Conservation (phyloP, 2,113 vertebrate species). For the Peucedramus taeniatus region DNA sequence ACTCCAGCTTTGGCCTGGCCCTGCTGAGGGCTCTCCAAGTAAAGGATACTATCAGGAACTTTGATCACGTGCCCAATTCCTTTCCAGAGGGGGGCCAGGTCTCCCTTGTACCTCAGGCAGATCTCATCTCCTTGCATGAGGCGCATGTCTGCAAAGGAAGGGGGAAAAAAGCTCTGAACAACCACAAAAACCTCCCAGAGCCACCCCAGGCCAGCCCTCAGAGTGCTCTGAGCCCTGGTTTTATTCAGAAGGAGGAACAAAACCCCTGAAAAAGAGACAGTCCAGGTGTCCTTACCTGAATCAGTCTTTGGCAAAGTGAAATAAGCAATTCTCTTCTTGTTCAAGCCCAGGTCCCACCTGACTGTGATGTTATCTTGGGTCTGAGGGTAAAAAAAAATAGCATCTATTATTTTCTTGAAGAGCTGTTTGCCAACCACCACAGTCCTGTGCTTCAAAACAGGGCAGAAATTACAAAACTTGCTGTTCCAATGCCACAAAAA, state of each 20-base stretch:
- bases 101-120: constrained; percentile 95
- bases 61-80: constrained; percentile 98
- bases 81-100: constrained; percentile 93
- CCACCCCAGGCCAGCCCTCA: not conserved
- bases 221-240: not conserved
- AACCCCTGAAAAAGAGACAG: not conserved
- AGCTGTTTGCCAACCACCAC: not conserved
- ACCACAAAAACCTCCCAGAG: not conserved
- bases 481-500: not conserved
- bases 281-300: constrained; percentile 81
- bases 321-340: constrained; percentile 99
- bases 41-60: constrained; percentile 99
- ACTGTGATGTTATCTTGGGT: constrained; percentile 99
- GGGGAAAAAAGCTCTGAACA: not conserved
- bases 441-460: not conserved
- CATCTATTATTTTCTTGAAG: not conserved
- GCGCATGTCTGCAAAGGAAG: constrained; percentile 85
- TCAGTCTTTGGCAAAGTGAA: constrained; percentile 99
- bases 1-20: not conserved
- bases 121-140: constrained; percentile 99
- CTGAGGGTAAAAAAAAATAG: constrained; percentile 64
- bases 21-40: not conserved
- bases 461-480: not conserved
- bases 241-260: not conserved
- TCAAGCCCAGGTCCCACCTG: constrained; percentile 98